A percentile compares a stretch with the other conserved stretches of the same genome.
phyloP scores from a whole-genome alignment of 64 coral and sea anemone genomes.

The Cladopsammia gracilis region DNA sequence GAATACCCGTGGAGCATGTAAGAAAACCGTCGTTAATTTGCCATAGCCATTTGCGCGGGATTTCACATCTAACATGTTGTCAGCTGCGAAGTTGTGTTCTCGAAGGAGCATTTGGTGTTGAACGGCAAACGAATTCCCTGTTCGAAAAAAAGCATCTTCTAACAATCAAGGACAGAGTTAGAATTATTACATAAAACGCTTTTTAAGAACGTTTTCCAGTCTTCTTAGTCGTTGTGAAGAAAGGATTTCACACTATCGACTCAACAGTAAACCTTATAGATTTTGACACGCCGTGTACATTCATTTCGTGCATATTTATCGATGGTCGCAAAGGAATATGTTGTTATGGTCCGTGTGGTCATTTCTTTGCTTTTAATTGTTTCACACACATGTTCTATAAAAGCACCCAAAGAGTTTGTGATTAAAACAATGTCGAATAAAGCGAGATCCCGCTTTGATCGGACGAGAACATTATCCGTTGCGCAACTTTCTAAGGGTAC shows the following conservation, averaged over 20 bases:
- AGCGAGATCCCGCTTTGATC: neutral
- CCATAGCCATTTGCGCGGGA: neutral
- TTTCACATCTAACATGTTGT: neutral
- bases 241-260: neutral
- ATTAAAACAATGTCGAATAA: neutral
- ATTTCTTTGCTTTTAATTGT: neutral
- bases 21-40: conserved; percentile 32
- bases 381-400: neutral
- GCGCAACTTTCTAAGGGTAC: neutral
- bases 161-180: neutral
- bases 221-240: neutral
- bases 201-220: neutral
- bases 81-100: conserved; percentile 46
- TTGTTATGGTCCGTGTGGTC: conserved; percentile 27
- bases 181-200: neutral
- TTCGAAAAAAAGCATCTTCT: neutral
- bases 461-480: neutral
- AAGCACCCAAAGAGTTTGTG: neutral
- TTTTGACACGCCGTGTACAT: neutral
- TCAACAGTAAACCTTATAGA: neutral
- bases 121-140: neutral
- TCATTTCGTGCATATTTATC: neutral
- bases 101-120: conserved; percentile 14
- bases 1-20: conserved; percentile 3
- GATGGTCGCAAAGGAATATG: neutral